Conservation (phyloP, 2,797 vertebrate species). For the Ptychobarbus kaznakovi region DNA sequence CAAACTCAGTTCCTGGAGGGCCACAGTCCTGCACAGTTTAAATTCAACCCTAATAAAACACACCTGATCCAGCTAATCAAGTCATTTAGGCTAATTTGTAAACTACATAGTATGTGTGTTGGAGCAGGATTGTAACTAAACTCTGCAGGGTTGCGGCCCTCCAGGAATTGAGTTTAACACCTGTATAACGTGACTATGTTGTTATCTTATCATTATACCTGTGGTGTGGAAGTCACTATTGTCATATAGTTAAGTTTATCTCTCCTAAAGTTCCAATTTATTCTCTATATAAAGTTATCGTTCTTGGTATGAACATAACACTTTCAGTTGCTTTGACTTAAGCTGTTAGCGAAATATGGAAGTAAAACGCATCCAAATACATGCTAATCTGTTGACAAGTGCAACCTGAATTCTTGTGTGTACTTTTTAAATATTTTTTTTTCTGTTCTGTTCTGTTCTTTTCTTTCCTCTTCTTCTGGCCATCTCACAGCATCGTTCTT, state of each 20-base stretch:
- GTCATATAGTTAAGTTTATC: background rate
- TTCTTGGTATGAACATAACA: conserved; percentile 23
- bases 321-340: conserved; percentile 39
- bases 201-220: background rate
- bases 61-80: background rate
- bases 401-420: conserved; percentile 61
- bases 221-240: background rate
- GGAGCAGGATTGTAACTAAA: background rate
- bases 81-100: background rate
- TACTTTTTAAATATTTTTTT: conserved; percentile 57
- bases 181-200: no score
- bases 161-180: background rate
- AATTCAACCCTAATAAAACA: background rate
- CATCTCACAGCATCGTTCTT: conserved; percentile 76
- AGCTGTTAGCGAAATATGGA: conserved; percentile 20
- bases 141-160: background rate
- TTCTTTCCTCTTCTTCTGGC: conserved; percentile 63
- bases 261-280: background rate
- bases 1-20: background rate
- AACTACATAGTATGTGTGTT: background rate
- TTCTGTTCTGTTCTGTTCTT: conserved; percentile 64
- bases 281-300: conserved; percentile 1
- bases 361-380: conserved; percentile 39
- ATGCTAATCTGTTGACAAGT: conserved; percentile 59
- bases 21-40: background rate